Percentiles rank a stretch among this genome's conserved stretches.
Conservation (phyloP, 2,888 invertebrate genomes). For the Lepas anatifera region DNA sequence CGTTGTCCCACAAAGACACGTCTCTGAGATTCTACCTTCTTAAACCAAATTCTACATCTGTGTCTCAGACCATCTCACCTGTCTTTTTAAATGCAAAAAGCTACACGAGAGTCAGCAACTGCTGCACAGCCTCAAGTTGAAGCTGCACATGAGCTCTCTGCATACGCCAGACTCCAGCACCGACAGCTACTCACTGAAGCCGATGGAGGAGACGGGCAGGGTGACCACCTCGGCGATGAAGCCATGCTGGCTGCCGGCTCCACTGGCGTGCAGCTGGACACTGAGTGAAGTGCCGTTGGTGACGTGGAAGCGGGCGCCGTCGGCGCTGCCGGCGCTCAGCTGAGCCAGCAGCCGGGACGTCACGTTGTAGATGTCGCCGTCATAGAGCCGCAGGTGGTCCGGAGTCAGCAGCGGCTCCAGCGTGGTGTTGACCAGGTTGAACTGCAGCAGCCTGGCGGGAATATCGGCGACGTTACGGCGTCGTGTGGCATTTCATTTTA, state of each 20-base stretch:
- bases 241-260: slow-evolving; percentile 85
- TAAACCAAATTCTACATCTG: no score
- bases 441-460: slow-evolving; percentile 63
- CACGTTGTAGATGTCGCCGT: slow-evolving; percentile 83
- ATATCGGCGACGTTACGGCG: no score
- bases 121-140: neutral
- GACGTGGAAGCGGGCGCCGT: slow-evolving; percentile 58
- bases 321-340: slow-evolving; percentile 49
- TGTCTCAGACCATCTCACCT: no score
- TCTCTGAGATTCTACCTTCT: no score
- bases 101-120: no score
- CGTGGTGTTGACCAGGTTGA: slow-evolving; percentile 81
- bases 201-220: slow-evolving; percentile 79
- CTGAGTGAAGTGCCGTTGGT: slow-evolving; percentile 46
- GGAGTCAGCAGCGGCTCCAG: slow-evolving; percentile 42
- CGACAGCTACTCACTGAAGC: slow-evolving; percentile 56
- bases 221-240: slow-evolving; percentile 96
- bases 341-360: slow-evolving; percentile 61
- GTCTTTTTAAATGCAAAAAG: no score
- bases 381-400: slow-evolving; percentile 74
- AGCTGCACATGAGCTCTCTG: no score
- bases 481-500: no score
- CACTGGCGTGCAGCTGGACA: slow-evolving; percentile 82
- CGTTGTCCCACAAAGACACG: no score
- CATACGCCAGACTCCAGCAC: neutral